Base-by-base conservation (phyloP, 2,888 invertebrate species). In the Nemoura dubitans region DNA sequence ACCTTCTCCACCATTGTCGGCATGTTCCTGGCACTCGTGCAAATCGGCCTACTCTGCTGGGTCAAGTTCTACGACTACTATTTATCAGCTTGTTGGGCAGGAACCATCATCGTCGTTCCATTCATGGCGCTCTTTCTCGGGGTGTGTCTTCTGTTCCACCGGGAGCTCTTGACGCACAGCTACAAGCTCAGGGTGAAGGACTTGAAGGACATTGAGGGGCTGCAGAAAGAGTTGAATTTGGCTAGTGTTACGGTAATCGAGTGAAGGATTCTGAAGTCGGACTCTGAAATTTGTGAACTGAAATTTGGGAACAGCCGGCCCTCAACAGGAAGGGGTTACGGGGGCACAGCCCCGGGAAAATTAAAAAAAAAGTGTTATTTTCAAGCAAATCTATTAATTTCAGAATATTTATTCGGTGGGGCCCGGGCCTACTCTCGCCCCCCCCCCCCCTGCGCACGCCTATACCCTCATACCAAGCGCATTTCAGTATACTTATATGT, bases 1-100 rank as follows among this genome's bases (percentile, higher is more conserved):
- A 91, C 92, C 27, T 93, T 93, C 89, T 94, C 94, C 0, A 94
- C 94, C 0, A 93, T 94, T n/a, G 90, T 93, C 82, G 94, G 94
- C 25, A 93, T 94, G 86, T 91, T 94, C 59, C 91, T 94, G n/a
- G 94, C 94, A 89, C 91, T 94, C 28, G 91, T 92, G 78, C 94
- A 94, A 89, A 92, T 94, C 80, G 93, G 92, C 0, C 91, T 94
- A 36, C 91, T 94, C 10, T 93, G 93, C 89, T 94, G 94, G 93
- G 92, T 94, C 16, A 93, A 94, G 89, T 94, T 94, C 90, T 91
- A 91, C 88, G 90, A 91, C 43, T 89, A 89, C 82, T 90, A 89
- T 16, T 86, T 89, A 10, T 87, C 89, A 88, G 89, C 91, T 7
- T 92, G 92, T 1, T 90, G 91, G 0, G 90, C 91, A 27, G 91